Percentiles rank a stretch among this genome's conserved stretches.
These are phyloP conservation scores for Hyles euphorbiae DNA, from an alignment of 1,140 invertebrate genomes.

Conservation along the genomic window DNA sequence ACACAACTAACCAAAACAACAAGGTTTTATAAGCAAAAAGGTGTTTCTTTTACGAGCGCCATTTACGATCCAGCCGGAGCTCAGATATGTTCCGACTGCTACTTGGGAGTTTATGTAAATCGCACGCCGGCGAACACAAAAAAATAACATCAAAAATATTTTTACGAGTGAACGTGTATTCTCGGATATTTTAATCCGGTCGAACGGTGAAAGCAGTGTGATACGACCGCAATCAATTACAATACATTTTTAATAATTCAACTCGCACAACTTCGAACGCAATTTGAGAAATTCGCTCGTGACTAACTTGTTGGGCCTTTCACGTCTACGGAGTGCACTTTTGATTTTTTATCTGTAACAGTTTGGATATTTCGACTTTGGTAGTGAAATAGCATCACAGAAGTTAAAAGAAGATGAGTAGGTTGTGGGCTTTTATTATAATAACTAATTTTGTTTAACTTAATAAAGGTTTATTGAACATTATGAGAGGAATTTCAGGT, in stretches of 20 bases:
- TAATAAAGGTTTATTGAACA: too few species aligned
- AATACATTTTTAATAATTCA: slow-evolving; percentile 8
- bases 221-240: slow-evolving; percentile 31
- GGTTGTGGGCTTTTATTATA: too few species aligned
- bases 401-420: too few species aligned
- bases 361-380: too few species aligned
- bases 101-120: slow-evolving; percentile 52
- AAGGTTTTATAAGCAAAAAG: slow-evolving; percentile 39
- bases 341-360: not conserved
- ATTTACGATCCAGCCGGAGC: slow-evolving; percentile 37
- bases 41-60: slow-evolving; percentile 51
- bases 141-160: slow-evolving; percentile 36
- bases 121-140: slow-evolving; percentile 30
- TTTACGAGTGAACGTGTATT: slow-evolving; percentile 36
- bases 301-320: slow-evolving; percentile 11
- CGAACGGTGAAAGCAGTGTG: slow-evolving; percentile 31
- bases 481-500: too few species aligned
- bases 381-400: too few species aligned
- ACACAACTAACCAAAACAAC: slow-evolving; percentile 5
- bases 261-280: slow-evolving; percentile 7
- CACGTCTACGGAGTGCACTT: not conserved
- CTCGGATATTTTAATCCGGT: slow-evolving; percentile 36
- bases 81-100: slow-evolving; percentile 31
- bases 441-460: too few species aligned
- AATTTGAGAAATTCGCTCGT: slow-evolving; percentile 10